phyloP scores from a whole-genome alignment of 1,140 invertebrate genomes.

The Dreissena polymorpha region DNA sequence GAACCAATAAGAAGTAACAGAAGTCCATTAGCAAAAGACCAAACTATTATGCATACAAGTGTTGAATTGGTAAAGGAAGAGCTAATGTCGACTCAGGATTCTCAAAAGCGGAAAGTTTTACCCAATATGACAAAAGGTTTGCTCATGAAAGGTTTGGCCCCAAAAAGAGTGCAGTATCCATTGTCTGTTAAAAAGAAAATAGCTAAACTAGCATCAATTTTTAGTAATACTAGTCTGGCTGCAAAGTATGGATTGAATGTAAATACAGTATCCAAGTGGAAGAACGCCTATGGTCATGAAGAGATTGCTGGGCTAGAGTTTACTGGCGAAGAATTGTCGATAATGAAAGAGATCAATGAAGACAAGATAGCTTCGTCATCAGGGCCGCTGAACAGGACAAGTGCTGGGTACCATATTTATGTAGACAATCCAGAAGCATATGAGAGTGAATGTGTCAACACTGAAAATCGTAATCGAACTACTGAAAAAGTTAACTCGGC shows the following conservation, averaged over 20 bases:
- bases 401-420: slow-evolving; percentile 41
- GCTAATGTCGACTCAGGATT: no score
- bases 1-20: no score
- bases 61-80: no score
- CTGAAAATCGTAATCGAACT: not conserved
- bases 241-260: slow-evolving; percentile 36
- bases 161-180: slow-evolving; percentile 2
- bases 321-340: slow-evolving; percentile 16
- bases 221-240: slow-evolving; percentile 7
- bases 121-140: not conserved
- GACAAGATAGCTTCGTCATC: not conserved
- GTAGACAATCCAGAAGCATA: slow-evolving; percentile 44
- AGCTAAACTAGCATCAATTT: slow-evolving; percentile 33
- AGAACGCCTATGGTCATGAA: slow-evolving; percentile 27
- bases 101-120: no score
- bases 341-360: slow-evolving; percentile 21
- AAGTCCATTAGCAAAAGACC: no score
- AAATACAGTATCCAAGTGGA: slow-evolving; percentile 33
- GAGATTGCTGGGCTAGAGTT: slow-evolving; percentile 16
- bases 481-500: not conserved
- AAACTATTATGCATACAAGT: no score
- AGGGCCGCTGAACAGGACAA: not conserved
- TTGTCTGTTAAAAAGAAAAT: slow-evolving; percentile 37
- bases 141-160: not conserved
- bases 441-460: not conserved